Percentiles rank a stretch among this genome's conserved stretches.
Evolutionary conservation across 2,113 vertebrate species (phyloP).

Genomic region (Agelaius phoeniceus): DNA sequence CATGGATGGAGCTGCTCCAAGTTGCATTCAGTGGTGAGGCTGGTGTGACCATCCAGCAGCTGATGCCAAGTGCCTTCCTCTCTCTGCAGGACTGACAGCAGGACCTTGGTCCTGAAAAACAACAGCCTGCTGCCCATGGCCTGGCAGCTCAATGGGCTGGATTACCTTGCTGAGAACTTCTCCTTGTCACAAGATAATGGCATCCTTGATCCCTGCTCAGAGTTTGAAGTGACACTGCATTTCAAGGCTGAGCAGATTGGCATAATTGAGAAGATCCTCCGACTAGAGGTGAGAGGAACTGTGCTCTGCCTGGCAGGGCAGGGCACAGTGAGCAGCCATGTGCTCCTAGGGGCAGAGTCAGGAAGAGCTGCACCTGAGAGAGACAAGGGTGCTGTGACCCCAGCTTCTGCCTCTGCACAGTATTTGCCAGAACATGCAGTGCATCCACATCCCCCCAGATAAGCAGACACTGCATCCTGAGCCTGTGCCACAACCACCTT

Average conservation of each 20-base stretch:
- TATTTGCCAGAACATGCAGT: not conserved
- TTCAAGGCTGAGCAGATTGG: conserved; percentile 79
- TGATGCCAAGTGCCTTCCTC: not conserved
- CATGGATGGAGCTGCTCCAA: too few relatives aligned
- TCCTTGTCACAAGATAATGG: conserved; percentile 73
- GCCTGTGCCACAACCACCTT: too few relatives aligned
- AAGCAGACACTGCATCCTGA: too few relatives aligned
- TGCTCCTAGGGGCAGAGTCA: not conserved
- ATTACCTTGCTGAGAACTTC: conserved; percentile 85
- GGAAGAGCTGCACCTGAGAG: not conserved
- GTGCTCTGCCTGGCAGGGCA: too few relatives aligned
- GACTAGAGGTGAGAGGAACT: conserved; percentile 81
- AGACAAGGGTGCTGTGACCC: not conserved
- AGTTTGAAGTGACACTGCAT: conserved; percentile 72
- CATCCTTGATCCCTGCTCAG: conserved; percentile 62
- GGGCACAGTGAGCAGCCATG: not conserved
- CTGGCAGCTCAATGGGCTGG: conserved; percentile 85
- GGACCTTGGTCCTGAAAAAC: conserved; percentile 73
- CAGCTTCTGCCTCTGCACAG: not conserved
- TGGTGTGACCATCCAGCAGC: not conserved
- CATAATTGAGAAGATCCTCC: conserved; percentile 78
- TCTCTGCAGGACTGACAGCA: conserved; percentile 75
- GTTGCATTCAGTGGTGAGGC: not conserved
- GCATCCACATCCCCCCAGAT: not conserved
- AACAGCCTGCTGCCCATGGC: conserved; percentile 73